Evolutionary conservation across 2,888 invertebrate genomes (phyloP).

Genomic region (Keiferia lycopersicella): DNA sequence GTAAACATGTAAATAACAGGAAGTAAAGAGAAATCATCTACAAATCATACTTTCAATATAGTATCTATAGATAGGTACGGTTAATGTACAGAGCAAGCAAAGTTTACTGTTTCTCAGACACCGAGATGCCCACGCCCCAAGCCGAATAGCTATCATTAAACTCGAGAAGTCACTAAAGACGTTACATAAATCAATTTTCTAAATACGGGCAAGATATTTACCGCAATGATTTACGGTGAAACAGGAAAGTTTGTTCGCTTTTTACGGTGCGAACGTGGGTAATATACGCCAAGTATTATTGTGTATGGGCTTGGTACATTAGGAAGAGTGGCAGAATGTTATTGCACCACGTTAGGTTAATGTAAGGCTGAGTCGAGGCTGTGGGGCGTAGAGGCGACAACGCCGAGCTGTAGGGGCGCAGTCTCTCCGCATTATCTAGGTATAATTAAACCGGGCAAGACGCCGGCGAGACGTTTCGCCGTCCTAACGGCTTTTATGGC

Average conservation of each 20-base stretch:
- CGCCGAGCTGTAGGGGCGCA: conserved; percentile 50
- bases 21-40: background rate
- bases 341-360: conserved; percentile 71
- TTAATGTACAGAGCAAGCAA: background rate
- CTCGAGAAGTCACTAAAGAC: conserved; percentile 63
- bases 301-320: conserved; percentile 53
- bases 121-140: conserved; percentile 43
- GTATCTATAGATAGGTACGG: background rate
- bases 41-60: background rate
- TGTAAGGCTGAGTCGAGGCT: conserved; percentile 50
- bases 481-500: conserved; percentile 81
- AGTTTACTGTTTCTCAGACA: background rate
- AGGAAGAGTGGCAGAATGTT: conserved; percentile 63
- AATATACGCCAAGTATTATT: conserved; percentile 46
- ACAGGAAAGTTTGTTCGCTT: conserved; percentile 53
- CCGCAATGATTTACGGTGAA: conserved; percentile 60
- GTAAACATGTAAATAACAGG: background rate
- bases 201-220: conserved; percentile 63
- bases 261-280: conserved; percentile 46
- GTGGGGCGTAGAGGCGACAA: conserved; percentile 36
- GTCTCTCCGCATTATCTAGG: conserved; percentile 69
- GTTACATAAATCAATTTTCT: conserved; percentile 71
- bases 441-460: conserved; percentile 79
- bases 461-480: conserved; percentile 79
- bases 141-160: conserved; percentile 40